Evolutionary conservation across 2,797 vertebrate species (phyloP), one percentile per base, ranked within the genome.

Genomic region (Gallinago nigripennis): DNA sequence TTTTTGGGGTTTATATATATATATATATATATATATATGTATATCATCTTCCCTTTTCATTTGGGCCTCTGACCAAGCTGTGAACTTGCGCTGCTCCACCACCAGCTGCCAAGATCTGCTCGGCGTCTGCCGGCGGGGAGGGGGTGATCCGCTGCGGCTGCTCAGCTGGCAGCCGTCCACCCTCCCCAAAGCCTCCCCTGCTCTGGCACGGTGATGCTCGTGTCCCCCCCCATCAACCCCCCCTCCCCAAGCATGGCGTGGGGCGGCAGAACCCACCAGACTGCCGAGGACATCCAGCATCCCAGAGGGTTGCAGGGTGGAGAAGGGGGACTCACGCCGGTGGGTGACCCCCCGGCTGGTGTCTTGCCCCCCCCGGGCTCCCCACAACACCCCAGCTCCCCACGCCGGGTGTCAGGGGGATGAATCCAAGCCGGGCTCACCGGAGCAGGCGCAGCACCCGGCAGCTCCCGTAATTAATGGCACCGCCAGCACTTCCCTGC

Each of bases 391-490:
- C 89, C 92, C 77, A 14, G 0, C 39, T 90, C 88, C 70, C 53
- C 0, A 0, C 8, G 3, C 21, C 1, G 12, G 76, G 86, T 97
- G 97, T 95, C 97, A 97, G 97, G 94, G 97, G 97, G 97, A 98
- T 95, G 60, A 97, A 98, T 91, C 78, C 25, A 3, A 84, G 76
- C 83, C 16, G 7, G 43, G 94, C 70, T 64, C 31, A 0, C 48
- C 0, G 1, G 91, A 87, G 95, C 96, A 68, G 94, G 60, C 86
- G 1, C 85, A 88, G 92, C 90, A 85, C 88, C 78, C 45, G 0
- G 82, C 85, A 41, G 75, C 65, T 88, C 90, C 65, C n/a, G 1
- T 97, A 96, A 98, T 97, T 97, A 96, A 98, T 98, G 92, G 90
- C 69, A 27, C 86, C 8, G 24, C 43, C 88, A 89, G 86, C 86